Conservation (phyloP, 1,140 invertebrate species). For the Sweltsa coloradensis region DNA sequence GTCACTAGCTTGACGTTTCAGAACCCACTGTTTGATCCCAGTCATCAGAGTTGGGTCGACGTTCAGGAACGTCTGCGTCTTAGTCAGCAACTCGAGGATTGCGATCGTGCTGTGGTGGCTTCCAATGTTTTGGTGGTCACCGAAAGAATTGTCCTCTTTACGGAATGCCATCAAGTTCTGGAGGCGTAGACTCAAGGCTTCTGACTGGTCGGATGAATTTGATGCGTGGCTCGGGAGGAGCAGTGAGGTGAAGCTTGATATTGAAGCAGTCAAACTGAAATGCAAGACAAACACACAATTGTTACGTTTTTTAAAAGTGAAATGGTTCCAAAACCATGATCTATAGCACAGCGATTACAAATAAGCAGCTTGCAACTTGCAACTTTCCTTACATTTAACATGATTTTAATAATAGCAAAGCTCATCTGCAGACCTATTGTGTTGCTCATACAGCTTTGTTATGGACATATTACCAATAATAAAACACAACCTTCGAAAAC, state of each 20-base stretch:
- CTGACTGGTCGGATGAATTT: too few relatives aligned
- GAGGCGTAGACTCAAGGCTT: constrained; percentile 30
- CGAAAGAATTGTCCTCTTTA: constrained; percentile 45
- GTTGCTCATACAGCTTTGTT: too few relatives aligned
- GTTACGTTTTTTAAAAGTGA: too few relatives aligned
- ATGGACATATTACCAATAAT: too few relatives aligned
- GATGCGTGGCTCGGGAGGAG: constrained; percentile 20
- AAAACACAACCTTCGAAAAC: too few relatives aligned
- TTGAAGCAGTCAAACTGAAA: constrained; percentile 24
- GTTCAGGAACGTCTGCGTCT: constrained; percentile 41
- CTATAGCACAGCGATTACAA: too few relatives aligned
- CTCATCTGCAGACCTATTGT: too few relatives aligned
- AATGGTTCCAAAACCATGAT: too few relatives aligned
- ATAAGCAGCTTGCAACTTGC: too few relatives aligned
- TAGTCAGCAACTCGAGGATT: constrained; percentile 37
- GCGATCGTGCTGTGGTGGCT: constrained; percentile 28
- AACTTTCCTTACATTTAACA: too few relatives aligned
- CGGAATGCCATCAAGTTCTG: constrained; percentile 43
- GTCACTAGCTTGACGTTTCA: constrained; percentile 39
- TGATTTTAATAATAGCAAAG: too few relatives aligned
- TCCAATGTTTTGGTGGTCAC: constrained; percentile 43
- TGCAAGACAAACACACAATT: constrained; percentile 1
- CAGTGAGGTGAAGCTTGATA: constrained; percentile 28
- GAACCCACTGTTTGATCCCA: constrained; percentile 43
- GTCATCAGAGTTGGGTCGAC: constrained; percentile 42